Conservation (phyloP, 2,888 invertebrate genomes). For the Bembecia ichneumoniformis region DNA sequence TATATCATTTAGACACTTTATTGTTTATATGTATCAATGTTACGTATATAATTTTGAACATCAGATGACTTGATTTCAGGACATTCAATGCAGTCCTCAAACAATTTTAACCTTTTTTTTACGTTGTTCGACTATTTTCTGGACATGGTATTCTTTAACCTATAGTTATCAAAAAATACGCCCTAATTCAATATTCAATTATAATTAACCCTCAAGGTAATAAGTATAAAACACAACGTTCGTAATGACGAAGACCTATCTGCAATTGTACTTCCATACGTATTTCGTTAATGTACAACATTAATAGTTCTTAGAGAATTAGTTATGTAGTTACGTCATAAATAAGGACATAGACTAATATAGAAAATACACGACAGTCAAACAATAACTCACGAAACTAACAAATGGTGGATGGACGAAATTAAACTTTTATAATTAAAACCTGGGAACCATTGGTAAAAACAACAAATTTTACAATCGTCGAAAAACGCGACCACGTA, state of each 20-base stretch:
- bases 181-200: slow-evolving; percentile 40
- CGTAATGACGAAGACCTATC: slow-evolving; percentile 48
- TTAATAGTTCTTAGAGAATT: slow-evolving; percentile 50
- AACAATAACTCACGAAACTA: slow-evolving; percentile 47
- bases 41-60: slow-evolving; percentile 74
- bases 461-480: slow-evolving; percentile 67
- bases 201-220: slow-evolving; percentile 32
- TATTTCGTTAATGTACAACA: slow-evolving; percentile 64
- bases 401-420: slow-evolving; percentile 50
- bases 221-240: slow-evolving; percentile 34
- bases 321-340: slow-evolving; percentile 26
- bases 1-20: slow-evolving; percentile 66
- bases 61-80: slow-evolving; percentile 51
- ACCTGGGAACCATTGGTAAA: slow-evolving; percentile 49
- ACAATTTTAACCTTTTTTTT: slow-evolving; percentile 20
- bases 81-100: slow-evolving; percentile 29
- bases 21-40: slow-evolving; percentile 70
- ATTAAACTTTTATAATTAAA: slow-evolving; percentile 33
- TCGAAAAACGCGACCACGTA: slow-evolving; percentile 58
- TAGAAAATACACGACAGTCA: slow-evolving; percentile 19
- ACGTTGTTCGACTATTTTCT: slow-evolving; percentile 12
- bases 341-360: neutral
- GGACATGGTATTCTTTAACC: slow-evolving; percentile 48
- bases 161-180: slow-evolving; percentile 15
- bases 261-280: slow-evolving; percentile 71